Evolutionary conservation across 2,113 vertebrate species (phyloP).

Genomic region (Xenopus borealis): DNA sequence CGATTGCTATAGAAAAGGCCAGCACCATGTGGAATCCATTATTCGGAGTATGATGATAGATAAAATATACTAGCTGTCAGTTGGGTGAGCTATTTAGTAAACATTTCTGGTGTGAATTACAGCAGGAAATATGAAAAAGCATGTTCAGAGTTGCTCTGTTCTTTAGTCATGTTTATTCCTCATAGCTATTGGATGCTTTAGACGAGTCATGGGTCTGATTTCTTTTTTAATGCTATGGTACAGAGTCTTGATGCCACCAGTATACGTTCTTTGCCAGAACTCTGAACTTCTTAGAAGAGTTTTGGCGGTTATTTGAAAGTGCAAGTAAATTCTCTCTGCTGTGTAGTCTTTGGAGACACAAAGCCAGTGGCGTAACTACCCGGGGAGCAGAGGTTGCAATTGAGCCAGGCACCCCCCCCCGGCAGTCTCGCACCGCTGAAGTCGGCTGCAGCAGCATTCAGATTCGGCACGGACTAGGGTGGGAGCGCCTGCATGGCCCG

Average conservation of each 20-base stretch:
- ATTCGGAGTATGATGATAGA: neutral
- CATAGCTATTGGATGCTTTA: neutral
- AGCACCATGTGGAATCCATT: slow-evolving; percentile 17
- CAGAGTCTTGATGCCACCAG: neutral
- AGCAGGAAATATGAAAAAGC: neutral
- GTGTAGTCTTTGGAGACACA: neutral
- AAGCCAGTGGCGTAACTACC: no score
- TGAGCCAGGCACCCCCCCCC: no score
- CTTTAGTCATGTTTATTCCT: neutral
- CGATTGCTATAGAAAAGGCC: slow-evolving; percentile 3
- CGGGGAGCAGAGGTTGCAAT: no score
- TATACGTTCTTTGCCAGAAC: neutral
- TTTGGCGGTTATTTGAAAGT: slow-evolving; percentile 11
- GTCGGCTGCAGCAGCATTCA: no score
- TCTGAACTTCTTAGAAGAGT: neutral
- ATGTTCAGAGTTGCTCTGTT: neutral
- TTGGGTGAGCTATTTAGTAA: slow-evolving; percentile 10
- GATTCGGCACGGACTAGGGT: no score
- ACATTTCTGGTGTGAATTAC: neutral
- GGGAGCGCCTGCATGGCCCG: no score
- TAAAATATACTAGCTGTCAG: neutral
- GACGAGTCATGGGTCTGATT: neutral
- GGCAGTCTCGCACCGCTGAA: no score
- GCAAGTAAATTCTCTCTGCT: neutral
- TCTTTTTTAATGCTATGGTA: neutral